These are phyloP conservation scores for Hypomesus transpacificus DNA, from an alignment of 2,113 vertebrate species.

Conservation along the genomic window DNA sequence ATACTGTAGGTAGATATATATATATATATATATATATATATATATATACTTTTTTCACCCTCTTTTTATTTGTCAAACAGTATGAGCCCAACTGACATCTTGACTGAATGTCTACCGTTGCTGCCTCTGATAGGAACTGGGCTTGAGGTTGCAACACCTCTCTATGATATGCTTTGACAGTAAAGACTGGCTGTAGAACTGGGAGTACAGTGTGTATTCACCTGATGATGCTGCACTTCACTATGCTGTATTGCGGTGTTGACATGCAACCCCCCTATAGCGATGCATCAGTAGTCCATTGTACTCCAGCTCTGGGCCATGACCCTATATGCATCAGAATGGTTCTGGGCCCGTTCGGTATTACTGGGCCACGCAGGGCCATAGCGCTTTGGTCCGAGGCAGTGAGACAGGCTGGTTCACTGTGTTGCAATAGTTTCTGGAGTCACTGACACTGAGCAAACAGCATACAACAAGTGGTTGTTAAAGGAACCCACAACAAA, in stretches of 20 bases:
- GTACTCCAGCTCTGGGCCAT: slow-evolving; percentile 19
- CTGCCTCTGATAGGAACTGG: slow-evolving; percentile 4
- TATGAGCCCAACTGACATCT: slow-evolving; percentile 48
- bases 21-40: neutral
- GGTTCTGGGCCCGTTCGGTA: slow-evolving; percentile 19
- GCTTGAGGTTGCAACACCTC: slow-evolving; percentile 38
- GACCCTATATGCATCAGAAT: slow-evolving; percentile 15
- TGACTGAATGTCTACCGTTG: slow-evolving; percentile 35
- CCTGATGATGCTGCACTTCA: slow-evolving; percentile 1
- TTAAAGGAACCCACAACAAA: slow-evolving; percentile 37
- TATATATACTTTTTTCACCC: neutral
- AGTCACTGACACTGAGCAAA: slow-evolving; percentile 47
- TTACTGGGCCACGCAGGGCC: slow-evolving; percentile 37
- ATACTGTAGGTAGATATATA: too few relatives aligned
- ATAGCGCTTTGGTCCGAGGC: slow-evolving; percentile 58
- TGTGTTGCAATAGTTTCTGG: slow-evolving; percentile 41
- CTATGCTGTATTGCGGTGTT: slow-evolving; percentile 14
- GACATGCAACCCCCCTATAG: slow-evolving; percentile 28
- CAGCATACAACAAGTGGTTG: slow-evolving; percentile 10
- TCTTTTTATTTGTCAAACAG: slow-evolving; percentile 29
- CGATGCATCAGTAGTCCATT: slow-evolving; percentile 30
- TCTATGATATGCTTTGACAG: slow-evolving; percentile 46
- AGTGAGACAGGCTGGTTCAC: slow-evolving; percentile 66
- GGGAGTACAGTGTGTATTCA: slow-evolving; percentile 12
- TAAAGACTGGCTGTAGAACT: slow-evolving; percentile 5